Base-by-base conservation (phyloP, 2,797 vertebrate genomes). In the Anas acuta region DNA sequence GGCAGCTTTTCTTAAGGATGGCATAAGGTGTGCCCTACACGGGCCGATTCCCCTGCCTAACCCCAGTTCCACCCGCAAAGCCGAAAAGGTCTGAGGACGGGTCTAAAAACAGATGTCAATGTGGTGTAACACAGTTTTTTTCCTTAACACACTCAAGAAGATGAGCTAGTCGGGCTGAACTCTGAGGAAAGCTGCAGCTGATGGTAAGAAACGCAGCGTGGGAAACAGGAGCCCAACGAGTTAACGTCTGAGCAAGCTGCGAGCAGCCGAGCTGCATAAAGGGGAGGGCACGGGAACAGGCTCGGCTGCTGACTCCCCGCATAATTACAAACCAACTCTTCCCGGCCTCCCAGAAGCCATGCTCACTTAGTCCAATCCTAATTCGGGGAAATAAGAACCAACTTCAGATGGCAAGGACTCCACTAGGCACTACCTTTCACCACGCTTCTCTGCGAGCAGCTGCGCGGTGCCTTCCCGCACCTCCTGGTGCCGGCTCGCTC, bases 181-280 rank as follows among this genome's bases (percentile, higher is more conserved):
- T 62, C 45, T 5, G 2, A 41, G 26, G 21, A 12, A 65, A 85
- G 41, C 25, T 87, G 49, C 75, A 74, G 23, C 16, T 37, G 19
- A 71, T 4, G 3, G 47, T 2, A 5, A 81, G 57, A 88, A 75
- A 60, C 26, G 57, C 16, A 84, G 47, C 20, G 37, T 49, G 35
- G 57, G 57, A 91, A 94, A 58, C 32, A 19, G 13, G 35, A 71
- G 47, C 32, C 26, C 17, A 11, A 25, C 51, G 51, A 26, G 76
- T 86, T 96, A 92, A 87, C 8, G 7, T 37, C 84, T 79, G 64
- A 91, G 74, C 83, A 86, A 45, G 47, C n/a, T 90, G 58, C 53
- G 71, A 90, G 74, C 39, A 91, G 79, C 58, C 35, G 82, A 71
- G 65, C 45, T 85, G 74, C 69, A 65, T 0, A 91, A 47, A 54